These are phyloP conservation scores for Oncorhynchus nerka DNA, from an alignment of 2,113 vertebrate species.

Conservation along the genomic window DNA sequence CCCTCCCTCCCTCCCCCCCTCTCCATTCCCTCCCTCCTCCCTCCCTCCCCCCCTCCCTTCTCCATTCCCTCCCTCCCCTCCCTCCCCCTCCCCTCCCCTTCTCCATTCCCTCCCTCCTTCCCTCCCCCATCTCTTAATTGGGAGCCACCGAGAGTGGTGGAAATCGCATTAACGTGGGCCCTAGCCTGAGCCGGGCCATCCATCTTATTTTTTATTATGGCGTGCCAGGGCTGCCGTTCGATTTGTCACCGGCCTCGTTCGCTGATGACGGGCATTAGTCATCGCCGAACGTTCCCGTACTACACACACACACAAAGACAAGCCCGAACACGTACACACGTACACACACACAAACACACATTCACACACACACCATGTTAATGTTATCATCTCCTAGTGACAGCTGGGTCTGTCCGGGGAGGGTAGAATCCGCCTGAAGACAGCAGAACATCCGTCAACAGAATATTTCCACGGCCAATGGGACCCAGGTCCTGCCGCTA, in stretches of 20 bases:
- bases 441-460: conserved; percentile 91
- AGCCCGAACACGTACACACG: too few relatives aligned
- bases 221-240: conserved; percentile 98
- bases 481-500: conserved; percentile 60
- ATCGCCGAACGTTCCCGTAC: conserved; percentile 91
- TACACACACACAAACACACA: too few relatives aligned
- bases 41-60: conserved; percentile 49
- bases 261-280: conserved; percentile 99
- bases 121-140: conserved; percentile 79
- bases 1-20: background rate
- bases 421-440: conserved; percentile 71
- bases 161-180: conserved; percentile 90
- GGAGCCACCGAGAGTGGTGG: conserved; percentile 89
- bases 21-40: background rate
- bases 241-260: conserved; percentile 99
- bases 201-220: conserved; percentile 99
- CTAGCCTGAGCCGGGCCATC: conserved; percentile 89
- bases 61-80: too few relatives aligned
- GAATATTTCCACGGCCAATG: conserved; percentile 91
- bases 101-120: conserved; percentile 15
- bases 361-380: conserved; percentile 67
- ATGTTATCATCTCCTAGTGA: conserved; percentile 85
- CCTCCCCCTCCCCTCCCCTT: conserved; percentile 50
- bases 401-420: conserved; percentile 84
- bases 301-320: too few relatives aligned